Percentiles rank a stretch among this genome's conserved stretches.
Evolutionary conservation across 2,797 vertebrate species (phyloP).

Genomic region (Sebastes iracundus): DNA sequence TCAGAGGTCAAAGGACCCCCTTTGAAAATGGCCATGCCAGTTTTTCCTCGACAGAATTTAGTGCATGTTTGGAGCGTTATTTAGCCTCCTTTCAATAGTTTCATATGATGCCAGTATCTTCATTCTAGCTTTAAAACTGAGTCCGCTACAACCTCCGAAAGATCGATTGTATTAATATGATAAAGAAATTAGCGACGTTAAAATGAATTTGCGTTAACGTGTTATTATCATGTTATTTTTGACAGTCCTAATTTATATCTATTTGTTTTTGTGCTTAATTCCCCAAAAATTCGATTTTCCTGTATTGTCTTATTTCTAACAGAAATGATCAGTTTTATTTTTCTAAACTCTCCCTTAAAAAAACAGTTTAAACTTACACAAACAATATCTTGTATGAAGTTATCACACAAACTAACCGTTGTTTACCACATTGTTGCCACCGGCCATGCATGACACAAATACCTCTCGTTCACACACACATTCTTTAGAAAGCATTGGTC

Average conservation of each 20-base stretch:
- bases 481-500: not conserved
- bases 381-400: not conserved
- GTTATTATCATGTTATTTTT: too few species aligned
- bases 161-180: too few species aligned
- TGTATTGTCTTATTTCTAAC: not conserved
- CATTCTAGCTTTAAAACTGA: too few species aligned
- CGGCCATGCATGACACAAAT: constrained; percentile 3
- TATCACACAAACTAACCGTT: not conserved
- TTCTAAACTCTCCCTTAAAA: not conserved
- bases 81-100: too few species aligned
- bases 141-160: too few species aligned
- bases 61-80: too few species aligned
- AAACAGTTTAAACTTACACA: not conserved
- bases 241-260: not conserved
- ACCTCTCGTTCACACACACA: not conserved
- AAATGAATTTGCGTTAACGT: too few species aligned
- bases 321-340: not conserved
- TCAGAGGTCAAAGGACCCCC: too few species aligned
- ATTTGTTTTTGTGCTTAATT: not conserved
- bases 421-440: not conserved
- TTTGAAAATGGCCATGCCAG: too few species aligned
- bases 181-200: too few species aligned
- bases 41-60: too few species aligned
- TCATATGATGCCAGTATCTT: too few species aligned
- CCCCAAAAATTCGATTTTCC: not conserved